Evolutionary conservation across 2,888 invertebrate genomes (phyloP).

Genomic region (Habrosyne pyritoides): DNA sequence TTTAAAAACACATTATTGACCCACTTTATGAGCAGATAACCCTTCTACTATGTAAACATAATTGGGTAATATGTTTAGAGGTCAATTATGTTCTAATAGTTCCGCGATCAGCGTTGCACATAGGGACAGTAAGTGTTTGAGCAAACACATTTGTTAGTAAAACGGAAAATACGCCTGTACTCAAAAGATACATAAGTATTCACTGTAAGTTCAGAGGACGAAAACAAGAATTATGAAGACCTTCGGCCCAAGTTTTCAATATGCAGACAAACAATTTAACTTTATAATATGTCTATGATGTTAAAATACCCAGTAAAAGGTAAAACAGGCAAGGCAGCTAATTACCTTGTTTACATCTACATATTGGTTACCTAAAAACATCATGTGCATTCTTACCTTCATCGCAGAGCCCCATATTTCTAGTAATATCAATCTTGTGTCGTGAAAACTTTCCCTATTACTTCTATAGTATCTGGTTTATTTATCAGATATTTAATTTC

Average conservation of each 20-base stretch:
- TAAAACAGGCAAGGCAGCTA: constrained; percentile 33
- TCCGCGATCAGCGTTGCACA: constrained; percentile 55
- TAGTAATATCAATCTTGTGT: constrained; percentile 6
- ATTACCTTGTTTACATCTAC: constrained; percentile 70
- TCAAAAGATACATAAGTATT: background rate
- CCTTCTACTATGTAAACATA: constrained; percentile 50
- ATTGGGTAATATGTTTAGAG: constrained; percentile 60
- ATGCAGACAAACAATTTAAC: background rate
- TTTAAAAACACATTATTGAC: constrained; percentile 36
- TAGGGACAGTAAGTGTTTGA: constrained; percentile 48
- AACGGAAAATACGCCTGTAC: constrained; percentile 14
- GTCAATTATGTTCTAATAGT: constrained; percentile 65
- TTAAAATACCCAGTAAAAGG: background rate
- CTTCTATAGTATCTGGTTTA: too few species aligned
- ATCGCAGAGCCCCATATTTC: constrained; percentile 72
- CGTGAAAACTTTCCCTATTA: background rate
- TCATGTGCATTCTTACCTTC: constrained; percentile 63
- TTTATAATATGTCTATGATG: background rate
- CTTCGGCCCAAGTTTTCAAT: background rate
- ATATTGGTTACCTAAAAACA: constrained; percentile 26
- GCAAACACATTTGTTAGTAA: constrained; percentile 45
- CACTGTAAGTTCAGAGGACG: background rate
- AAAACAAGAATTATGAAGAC: constrained; percentile 13
- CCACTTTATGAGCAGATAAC: constrained; percentile 53
- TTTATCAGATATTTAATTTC: background rate